These are phyloP conservation scores for Papilio gigon DNA, from an alignment of 2,888 invertebrate species.

Conservation along the genomic window DNA sequence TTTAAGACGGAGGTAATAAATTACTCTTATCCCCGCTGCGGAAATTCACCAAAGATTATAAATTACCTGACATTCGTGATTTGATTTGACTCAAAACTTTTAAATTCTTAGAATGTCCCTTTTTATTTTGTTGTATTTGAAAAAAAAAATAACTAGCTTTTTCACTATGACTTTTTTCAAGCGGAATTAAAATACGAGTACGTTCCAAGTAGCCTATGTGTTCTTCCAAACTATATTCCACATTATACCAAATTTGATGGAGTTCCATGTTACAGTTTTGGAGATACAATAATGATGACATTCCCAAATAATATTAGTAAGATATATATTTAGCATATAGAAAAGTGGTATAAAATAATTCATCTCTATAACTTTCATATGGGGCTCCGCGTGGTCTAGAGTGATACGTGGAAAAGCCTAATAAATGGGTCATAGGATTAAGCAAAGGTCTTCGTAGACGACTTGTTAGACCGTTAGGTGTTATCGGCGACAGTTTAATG, in stretches of 20 bases:
- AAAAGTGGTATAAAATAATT: neutral
- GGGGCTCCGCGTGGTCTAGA: slow-evolving; percentile 1
- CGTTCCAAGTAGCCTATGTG: too few species aligned
- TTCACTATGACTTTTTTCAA: too few species aligned
- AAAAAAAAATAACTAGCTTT: too few species aligned
- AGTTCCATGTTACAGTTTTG: too few species aligned
- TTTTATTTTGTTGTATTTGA: neutral
- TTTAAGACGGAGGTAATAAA: slow-evolving; percentile 35
- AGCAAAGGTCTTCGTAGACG: slow-evolving; percentile 10
- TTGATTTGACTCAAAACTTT: neutral
- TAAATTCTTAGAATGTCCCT: neutral
- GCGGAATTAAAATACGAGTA: too few species aligned
- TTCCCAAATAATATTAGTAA: too few species aligned
- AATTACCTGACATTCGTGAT: slow-evolving; percentile 11
- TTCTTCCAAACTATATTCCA: too few species aligned
- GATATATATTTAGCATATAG: too few species aligned
- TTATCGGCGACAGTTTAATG: slow-evolving; percentile 23
- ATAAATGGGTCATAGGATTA: slow-evolving; percentile 21
- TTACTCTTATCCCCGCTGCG: slow-evolving; percentile 11
- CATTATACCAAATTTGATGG: too few species aligned
- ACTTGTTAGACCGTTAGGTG: slow-evolving; percentile 16
- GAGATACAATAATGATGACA: too few species aligned
- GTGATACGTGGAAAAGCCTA: slow-evolving; percentile 20
- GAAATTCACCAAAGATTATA: slow-evolving; percentile 14
- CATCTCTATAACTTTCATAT: neutral